Base-by-base conservation (phyloP, 2,888 invertebrate species). In the Lithophane ornitopus region DNA sequence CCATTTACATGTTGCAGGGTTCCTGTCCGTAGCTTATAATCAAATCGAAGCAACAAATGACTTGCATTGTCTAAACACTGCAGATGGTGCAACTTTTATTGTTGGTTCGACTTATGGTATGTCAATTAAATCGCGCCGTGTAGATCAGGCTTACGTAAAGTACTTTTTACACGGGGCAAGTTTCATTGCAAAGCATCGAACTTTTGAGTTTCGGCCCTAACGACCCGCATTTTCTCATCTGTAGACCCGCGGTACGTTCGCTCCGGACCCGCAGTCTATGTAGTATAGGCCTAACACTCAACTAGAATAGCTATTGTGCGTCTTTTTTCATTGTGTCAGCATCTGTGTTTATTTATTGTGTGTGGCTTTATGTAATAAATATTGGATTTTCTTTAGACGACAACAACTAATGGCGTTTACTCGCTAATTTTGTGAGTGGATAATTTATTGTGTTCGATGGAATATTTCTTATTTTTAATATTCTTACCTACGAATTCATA, bases 311-410 rank as follows among this genome's bases (percentile, higher is more conserved):
- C 72, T 67, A 52, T 80, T 82, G 56, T 83, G 70, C 26, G 75
- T 74, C 74, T 75, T 77, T 81, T 72, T 84, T 82, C 72, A 82
- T 73, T 80, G 84, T 84, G 76, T 59, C 76, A 73, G 69, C 80
- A 82, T 80, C 82, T 82, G 82, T 70, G 76, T 84, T 82, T 83
- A 80, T 82, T 82, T 84, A 82, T 80, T 82, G 84, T 80, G 69
- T 72, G 84, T 84, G 73, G 81, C 54, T 83, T 76, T 71, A 74
- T 76, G 84, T 83, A 84, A 80, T 83, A 80, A 83, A 82, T 76
- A 82, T 80, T 84, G 76, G 76, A 80, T 83, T 84, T 84, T 84
- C 73, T 83, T 71, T 56, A 58, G 82, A 62, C 68, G 73, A 69
- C 73, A 65, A 34, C 49, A 63, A 61, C 58, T 73, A 82, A 82